Base-by-base conservation (phyloP, 2,113 vertebrate genomes). In the Anarhynchus alexandrinus region DNA sequence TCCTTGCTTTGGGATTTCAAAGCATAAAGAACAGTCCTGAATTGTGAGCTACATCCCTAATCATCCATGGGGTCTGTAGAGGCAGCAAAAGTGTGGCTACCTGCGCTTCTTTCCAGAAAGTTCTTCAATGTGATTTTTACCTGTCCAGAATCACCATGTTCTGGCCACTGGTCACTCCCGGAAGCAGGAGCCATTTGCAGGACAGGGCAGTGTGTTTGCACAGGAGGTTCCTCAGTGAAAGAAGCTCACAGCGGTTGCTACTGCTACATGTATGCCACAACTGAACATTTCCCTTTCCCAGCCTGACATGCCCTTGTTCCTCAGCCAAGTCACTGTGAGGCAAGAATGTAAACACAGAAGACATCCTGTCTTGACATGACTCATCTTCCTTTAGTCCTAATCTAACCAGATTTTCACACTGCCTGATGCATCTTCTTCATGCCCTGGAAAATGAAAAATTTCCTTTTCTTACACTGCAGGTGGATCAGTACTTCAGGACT, bases 301-400 rank as follows among this genome's bases (percentile, higher is more conserved):
- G 17, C 26, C 45, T 83, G 57, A 72, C 20, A 2, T 83, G 49
- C 36, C 58, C 47, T 80, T 90, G 54, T 57, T 92, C 47, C n/a
- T 80, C 71, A 80, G 73, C 82, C 88, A 83, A 94, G 57, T 54
- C 51, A 61, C 54, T 69, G 57, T 52, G 70, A 93, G 29, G 57
- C 73, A 90, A 72, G 74, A 87, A 76, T 59, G 47, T 82, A 87
- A 89, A 94, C 40, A 57, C 30, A 82, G 58, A 61, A 90, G 40
- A 43, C 43, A 69, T 76, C 34, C 40, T 86, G 54, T 93, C 76
- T 61, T 72, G 54, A n/a, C n/a, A 30, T 79, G 66, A 72, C 38
- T 90, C 47, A 71, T 67, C 25, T 90, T 85, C 38, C 23, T 88
- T 64, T 69, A 82, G 52, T 80, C 40, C 49, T 85, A 64, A 65